These are phyloP conservation scores for Ambastaia sidthimunki DNA, from an alignment of 2,797 vertebrate species.

Conservation along the genomic window DNA sequence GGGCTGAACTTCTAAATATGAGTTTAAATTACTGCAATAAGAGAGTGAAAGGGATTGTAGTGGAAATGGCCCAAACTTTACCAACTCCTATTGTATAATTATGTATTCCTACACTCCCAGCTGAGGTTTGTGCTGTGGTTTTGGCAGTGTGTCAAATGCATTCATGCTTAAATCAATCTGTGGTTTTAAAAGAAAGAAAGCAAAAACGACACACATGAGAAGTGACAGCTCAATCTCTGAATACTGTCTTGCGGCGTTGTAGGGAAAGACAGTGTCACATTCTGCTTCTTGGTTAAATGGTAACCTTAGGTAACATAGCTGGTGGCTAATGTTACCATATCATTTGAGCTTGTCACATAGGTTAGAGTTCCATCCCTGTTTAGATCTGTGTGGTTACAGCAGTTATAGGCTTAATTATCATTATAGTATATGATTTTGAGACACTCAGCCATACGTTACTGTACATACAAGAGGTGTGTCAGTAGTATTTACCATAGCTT, in stretches of 20 bases:
- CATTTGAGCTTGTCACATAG: conserved; percentile 53
- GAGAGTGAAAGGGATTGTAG: conserved; percentile 1
- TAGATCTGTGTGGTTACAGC: conserved; percentile 21
- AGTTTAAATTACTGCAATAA: conserved; percentile 14
- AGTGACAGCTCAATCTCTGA: conserved; percentile 56
- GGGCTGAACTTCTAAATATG: conserved; percentile 30
- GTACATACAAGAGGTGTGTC: not conserved
- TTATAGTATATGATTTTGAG: conserved; percentile 28
- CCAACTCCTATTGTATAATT: conserved; percentile 10
- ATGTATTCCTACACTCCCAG: conserved; percentile 16
- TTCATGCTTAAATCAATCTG: conserved; percentile 49
- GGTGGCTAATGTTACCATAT: conserved; percentile 60
- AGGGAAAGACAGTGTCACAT: conserved; percentile 51
- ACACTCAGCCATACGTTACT: not conserved
- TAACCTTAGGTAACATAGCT: conserved; percentile 59
- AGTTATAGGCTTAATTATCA: no score
- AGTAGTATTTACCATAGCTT: conserved; percentile 1
- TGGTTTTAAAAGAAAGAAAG: conserved; percentile 31
- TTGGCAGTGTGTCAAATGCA: conserved; percentile 29
- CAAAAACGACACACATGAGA: conserved; percentile 45
- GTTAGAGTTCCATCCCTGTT: conserved; percentile 53
- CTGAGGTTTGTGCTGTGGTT: conserved; percentile 38
- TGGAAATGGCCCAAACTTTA: conserved; percentile 11
- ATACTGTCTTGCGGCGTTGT: conserved; percentile 50
- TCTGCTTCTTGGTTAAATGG: conserved; percentile 58